A percentile compares a stretch with the other conserved stretches of the same genome.
Evolutionary conservation across 2,888 invertebrate species (phyloP).

Genomic region (Tiliacea aurago): DNA sequence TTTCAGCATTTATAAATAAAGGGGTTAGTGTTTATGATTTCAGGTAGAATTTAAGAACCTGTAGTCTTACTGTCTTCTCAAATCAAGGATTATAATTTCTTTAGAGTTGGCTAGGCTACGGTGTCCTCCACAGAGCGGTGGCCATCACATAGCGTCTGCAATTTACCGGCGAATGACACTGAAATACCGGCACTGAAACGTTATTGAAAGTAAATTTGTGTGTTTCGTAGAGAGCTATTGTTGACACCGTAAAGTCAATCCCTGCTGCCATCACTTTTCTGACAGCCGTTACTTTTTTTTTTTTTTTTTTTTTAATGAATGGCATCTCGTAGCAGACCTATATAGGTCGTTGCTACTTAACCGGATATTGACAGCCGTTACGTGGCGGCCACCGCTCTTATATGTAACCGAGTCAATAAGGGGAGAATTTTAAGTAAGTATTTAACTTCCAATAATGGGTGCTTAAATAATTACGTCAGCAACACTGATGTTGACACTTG

Average conservation of each 20-base stretch:
- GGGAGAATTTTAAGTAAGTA: background rate
- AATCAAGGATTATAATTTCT: background rate
- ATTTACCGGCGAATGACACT: background rate
- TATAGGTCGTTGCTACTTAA: too few relatives aligned
- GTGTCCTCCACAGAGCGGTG: background rate
- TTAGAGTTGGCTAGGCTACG: background rate
- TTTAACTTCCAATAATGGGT: background rate
- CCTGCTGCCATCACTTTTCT: background rate
- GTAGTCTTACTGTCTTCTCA: background rate
- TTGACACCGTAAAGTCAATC: background rate
- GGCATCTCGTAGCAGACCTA: too few relatives aligned
- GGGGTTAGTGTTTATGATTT: background rate
- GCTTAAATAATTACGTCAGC: background rate
- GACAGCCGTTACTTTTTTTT: background rate
- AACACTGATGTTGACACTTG: constrained; percentile 21
- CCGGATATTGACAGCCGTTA: too few relatives aligned
- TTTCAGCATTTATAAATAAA: background rate
- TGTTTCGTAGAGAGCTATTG: background rate
- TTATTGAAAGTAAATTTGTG: background rate
- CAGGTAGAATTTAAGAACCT: background rate
- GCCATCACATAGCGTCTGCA: background rate
- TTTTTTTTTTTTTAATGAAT: too few relatives aligned
- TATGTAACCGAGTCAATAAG: background rate
- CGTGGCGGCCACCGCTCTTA: background rate
- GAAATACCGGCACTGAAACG: background rate